Base-by-base conservation (phyloP, 2,888 invertebrate genomes). In the Steromphala cineraria region DNA sequence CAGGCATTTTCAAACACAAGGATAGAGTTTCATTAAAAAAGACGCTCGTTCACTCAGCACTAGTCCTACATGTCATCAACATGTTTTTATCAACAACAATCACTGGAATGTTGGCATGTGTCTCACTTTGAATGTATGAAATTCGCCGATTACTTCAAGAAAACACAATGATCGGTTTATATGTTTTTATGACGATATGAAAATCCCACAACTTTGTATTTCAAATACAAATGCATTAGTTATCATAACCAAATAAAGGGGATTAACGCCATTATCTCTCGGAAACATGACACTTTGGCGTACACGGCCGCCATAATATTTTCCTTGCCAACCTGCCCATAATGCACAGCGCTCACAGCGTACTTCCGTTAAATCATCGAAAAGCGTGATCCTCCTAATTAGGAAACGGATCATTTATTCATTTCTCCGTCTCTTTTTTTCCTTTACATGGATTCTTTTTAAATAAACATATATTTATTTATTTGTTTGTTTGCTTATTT, bases 321-420 rank as follows among this genome's bases (percentile, higher is more conserved):
- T 89, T 88, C 91, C 91, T 90, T 91, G 90, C 90, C 91, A 91
- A 91, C 91, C 88, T 89, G 87, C 90, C 90, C 88, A 90, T 81
- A 88, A 89, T 88, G 82, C 89, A 85, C n/a, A 28, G 15, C 46
- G 75, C 28, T 52, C 75, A 52, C 10, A 52, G 52, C 52, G 21
- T 0, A 55, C 76, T 80, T 81, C 83, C 81, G 83, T 28, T 62
- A 28, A 28, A 28, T 62, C 28, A 62, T 62, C 62, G n/a, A 62
- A 62, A 62, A 62, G 62, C 62, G 62, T 62, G 62, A 62, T 28
- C 28, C 13, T 46, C 46, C 46, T 46, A 46, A 46, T 46, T 46
- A 46, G 46, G 46, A 46, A 46, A 46, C 7, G 46, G 46, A 46
- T 46, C 13, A 46, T 46, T 46, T 46, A 46, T 46, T 46, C 46